A percentile compares a stretch with the other conserved stretches of the same genome.
Evolutionary conservation across 1,140 invertebrate genomes (phyloP).

Genomic region (Belonocnema kinseyi): DNA sequence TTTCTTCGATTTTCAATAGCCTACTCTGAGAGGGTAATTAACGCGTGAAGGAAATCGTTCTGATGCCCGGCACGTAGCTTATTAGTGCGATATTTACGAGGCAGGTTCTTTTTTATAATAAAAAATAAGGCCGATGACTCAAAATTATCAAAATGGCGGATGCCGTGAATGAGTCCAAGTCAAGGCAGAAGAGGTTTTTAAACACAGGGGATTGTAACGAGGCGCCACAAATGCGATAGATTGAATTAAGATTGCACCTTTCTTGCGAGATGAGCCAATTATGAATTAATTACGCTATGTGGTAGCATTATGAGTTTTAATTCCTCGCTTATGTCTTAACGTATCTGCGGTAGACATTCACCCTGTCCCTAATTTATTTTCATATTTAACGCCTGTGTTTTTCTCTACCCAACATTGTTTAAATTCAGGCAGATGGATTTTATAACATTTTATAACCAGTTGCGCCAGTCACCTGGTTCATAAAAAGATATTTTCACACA

Average conservation of each 20-base stretch:
- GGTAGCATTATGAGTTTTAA: conserved; percentile 70
- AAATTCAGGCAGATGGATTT: no score
- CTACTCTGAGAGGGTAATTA: conserved; percentile 51
- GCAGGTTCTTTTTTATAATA: conserved; percentile 55
- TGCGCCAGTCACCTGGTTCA: no score
- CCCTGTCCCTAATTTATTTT: conserved; percentile 45
- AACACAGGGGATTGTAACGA: conserved; percentile 64
- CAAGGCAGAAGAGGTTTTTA: conserved; percentile 52
- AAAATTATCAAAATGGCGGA: conserved; percentile 64
- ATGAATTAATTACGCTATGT: conserved; percentile 72
- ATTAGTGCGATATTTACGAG: conserved; percentile 65
- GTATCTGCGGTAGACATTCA: conserved; percentile 50
- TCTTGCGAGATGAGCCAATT: conserved; percentile 72
- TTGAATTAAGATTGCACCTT: conserved; percentile 74
- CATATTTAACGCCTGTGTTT: conserved; percentile 40
- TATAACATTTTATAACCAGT: no score
- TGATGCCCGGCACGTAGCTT: conserved; percentile 56
- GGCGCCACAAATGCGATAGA: conserved; percentile 71
- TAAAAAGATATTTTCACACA: no score
- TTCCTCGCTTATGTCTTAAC: conserved; percentile 72
- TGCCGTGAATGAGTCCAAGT: conserved; percentile 47
- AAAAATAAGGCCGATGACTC: conserved; percentile 57
- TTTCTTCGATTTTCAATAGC: not conserved
- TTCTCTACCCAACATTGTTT: no score
- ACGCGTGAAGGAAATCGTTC: conserved; percentile 55